Base-by-base conservation (phyloP, 2,888 invertebrate species). In the Sarcophaga carnaria region DNA sequence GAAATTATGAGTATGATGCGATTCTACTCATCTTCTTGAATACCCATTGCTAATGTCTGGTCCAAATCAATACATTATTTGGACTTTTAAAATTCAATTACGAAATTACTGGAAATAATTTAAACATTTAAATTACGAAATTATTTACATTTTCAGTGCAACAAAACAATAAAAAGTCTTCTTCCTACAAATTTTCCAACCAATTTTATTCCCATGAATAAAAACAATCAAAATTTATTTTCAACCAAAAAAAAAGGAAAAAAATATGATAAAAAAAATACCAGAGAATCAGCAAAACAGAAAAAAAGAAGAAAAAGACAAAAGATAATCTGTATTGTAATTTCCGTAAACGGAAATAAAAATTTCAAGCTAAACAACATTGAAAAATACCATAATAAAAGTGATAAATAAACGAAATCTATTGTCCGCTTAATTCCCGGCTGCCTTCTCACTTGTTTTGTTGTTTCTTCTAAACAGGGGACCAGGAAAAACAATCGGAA, bases 301-400 rank as follows among this genome's bases (percentile, higher is more conserved):
- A 25, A 76, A 62, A 62, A n/a, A 62, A 25, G 2, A 62, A 75
- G 27, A 54, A 17, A 37, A 69, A 17, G 17, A 75, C 75, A 66
- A 70, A 76, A 84, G 79, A 74, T 87, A 87, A 87, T 87, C 84
- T 81, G 78, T 66, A 81, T 70, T 77, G 84, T 81, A 87, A 87
- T 83, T 81, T 84, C 81, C 86, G 77, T 75, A 78, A 81, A 87
- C 80, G 86, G 86, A 87, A 87, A 84, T 78, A 74, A 67, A 67
- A 83, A 87, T 75, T 80, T 85, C 62, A 69, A 77, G 69, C 85
- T 67, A 77, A 80, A 72, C 71, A 80, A 54, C 62, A 59, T 2
- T 63, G 60, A 37, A 59, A 72, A 60, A 25, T 11, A 59, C 14
- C 8, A 10, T 59, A 59, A 59, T 54, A 27, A 60, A 60, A 59